Conservation (phyloP, 2,888 invertebrate genomes). For the Neoascia interrupta region DNA sequence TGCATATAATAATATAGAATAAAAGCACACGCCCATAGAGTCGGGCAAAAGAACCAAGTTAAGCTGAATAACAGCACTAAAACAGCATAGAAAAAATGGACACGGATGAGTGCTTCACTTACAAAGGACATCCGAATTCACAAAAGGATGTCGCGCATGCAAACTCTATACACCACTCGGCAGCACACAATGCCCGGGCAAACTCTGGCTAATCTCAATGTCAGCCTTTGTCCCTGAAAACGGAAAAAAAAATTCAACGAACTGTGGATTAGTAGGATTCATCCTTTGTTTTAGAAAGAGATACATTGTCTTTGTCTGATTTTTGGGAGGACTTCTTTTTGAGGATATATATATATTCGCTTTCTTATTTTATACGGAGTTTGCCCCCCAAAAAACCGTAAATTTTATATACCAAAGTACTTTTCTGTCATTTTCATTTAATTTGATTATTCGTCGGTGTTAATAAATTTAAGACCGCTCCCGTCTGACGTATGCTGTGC, state of each 20-base stretch:
- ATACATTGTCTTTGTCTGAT: constrained; percentile 58
- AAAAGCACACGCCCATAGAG: constrained; percentile 16
- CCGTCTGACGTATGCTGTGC: too few relatives aligned
- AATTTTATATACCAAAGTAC: too few relatives aligned
- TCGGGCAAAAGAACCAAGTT: constrained; percentile 7
- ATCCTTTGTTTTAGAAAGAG: constrained; percentile 55
- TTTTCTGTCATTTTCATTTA: too few relatives aligned
- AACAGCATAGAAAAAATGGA: constrained; percentile 22
- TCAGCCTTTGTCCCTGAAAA: constrained; percentile 40
- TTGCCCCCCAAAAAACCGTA: too few relatives aligned
- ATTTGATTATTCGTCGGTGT: too few relatives aligned
- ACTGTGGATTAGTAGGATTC: constrained; percentile 54
- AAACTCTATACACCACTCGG: constrained; percentile 9
- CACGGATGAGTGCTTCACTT: constrained; percentile 45
- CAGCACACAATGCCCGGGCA: constrained; percentile 39
- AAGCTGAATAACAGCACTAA: constrained; percentile 46
- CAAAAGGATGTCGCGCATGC: constrained; percentile 38
- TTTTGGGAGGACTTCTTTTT: constrained; percentile 15
- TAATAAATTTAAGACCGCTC: too few relatives aligned
- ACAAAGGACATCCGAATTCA: constrained; percentile 57
- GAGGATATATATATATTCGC: too few relatives aligned
- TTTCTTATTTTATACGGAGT: too few relatives aligned
- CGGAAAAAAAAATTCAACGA: constrained; percentile 15
- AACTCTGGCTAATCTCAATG: constrained; percentile 66
- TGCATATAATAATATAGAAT: constrained; percentile 39